Evolutionary conservation across 2,113 vertebrate genomes (phyloP).

Genomic region (Varanus komodoensis): DNA sequence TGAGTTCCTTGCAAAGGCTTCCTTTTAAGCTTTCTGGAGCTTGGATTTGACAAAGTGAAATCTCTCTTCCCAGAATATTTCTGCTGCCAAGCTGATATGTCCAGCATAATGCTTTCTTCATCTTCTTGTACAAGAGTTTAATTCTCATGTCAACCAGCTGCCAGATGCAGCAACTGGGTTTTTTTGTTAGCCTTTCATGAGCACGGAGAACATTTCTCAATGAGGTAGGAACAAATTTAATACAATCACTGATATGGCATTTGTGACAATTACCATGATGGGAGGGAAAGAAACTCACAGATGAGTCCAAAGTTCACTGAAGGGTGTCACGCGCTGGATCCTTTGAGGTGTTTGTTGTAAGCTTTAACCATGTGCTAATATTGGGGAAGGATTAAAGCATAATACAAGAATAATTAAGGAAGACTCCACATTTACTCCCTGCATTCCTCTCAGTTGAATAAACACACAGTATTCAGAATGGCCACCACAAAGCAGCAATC

Average conservation of each 20-base stretch:
- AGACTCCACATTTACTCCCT: background rate
- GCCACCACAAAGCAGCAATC: background rate
- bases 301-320: no score
- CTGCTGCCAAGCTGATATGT: no score
- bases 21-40: no score
- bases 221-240: background rate
- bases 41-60: no score
- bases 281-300: no score
- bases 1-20: no score
- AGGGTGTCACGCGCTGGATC: background rate
- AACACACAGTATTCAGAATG: background rate
- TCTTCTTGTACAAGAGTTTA: background rate
- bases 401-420: background rate
- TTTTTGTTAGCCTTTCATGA: background rate
- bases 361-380: background rate
- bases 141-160: background rate
- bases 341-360: background rate
- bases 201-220: background rate
- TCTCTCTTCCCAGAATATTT: no score
- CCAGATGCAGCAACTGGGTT: background rate
- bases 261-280: background rate
- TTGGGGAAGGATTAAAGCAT: background rate
- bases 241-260: no score
- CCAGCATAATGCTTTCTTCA: background rate
- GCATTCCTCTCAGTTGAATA: background rate